These are phyloP conservation scores for Pterocles orientalis DNA, from an alignment of 2,113 vertebrate genomes.

Conservation along the genomic window DNA sequence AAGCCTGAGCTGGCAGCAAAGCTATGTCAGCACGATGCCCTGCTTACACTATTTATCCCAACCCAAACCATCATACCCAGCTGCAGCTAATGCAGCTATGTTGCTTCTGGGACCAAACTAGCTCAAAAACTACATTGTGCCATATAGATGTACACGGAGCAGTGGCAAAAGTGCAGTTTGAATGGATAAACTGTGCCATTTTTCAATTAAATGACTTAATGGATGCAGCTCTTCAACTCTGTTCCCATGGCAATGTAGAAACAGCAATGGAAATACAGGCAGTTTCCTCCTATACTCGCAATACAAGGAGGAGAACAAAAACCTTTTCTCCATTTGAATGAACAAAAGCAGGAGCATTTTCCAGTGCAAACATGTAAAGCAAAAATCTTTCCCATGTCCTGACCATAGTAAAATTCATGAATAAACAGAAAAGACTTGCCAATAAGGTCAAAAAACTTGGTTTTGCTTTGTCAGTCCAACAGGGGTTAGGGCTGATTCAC, in stretches of 20 bases:
- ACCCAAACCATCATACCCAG: neutral
- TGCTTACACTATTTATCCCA: neutral
- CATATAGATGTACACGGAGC: neutral
- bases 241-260: slow-evolving; percentile 67
- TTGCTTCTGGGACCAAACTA: neutral
- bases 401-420: slow-evolving; percentile 64
- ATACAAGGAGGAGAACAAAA: slow-evolving; percentile 60
- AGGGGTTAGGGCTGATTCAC: slow-evolving; percentile 38
- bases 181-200: slow-evolving; percentile 33
- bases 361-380: slow-evolving; percentile 64
- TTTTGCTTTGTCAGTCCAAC: slow-evolving; percentile 39
- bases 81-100: neutral
- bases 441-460: slow-evolving; percentile 53
- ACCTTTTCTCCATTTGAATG: slow-evolving; percentile 60
- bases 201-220: slow-evolving; percentile 52
- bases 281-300: slow-evolving; percentile 4
- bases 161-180: slow-evolving; percentile 4
- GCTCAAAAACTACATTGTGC: neutral
- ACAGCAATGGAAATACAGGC: slow-evolving; percentile 16
- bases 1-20: neutral
- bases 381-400: slow-evolving; percentile 64
- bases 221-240: slow-evolving; percentile 61
- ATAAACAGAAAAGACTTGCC: slow-evolving; percentile 60
- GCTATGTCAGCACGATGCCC: rapidly evolving
- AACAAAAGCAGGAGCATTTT: slow-evolving; percentile 59